These are phyloP conservation scores for Pemphredon lugubris DNA, from an alignment of 2,888 invertebrate species.

Conservation along the genomic window DNA sequence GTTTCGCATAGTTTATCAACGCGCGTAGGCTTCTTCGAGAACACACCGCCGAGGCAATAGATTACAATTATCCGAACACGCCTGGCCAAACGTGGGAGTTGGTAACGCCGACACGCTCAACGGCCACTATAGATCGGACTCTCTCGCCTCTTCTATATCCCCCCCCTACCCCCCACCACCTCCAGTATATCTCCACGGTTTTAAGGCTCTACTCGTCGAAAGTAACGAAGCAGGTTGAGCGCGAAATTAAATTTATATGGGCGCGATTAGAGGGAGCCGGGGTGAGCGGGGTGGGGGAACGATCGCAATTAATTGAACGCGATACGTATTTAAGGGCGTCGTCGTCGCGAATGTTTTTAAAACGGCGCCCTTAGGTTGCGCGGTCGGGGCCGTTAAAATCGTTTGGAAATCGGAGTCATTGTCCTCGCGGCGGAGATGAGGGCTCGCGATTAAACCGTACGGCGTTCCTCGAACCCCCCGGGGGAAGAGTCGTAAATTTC, in stretches of 20 bases:
- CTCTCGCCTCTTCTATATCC: constrained; percentile 45
- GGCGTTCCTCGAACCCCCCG: not conserved
- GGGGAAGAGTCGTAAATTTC: not conserved
- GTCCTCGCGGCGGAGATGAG: not conserved
- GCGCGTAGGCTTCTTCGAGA: constrained; percentile 66
- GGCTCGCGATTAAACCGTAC: not conserved
- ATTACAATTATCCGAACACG: constrained; percentile 79
- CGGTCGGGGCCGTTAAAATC: too few species aligned
- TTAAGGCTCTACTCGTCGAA: not conserved
- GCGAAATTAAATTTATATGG: constrained; percentile 11
- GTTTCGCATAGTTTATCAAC: constrained; percentile 73
- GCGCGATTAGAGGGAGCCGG: not conserved
- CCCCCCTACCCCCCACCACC: constrained; percentile 13
- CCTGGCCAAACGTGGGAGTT: constrained; percentile 75
- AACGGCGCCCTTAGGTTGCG: too few species aligned
- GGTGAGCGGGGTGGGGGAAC: not conserved
- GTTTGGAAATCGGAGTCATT: too few species aligned
- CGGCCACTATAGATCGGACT: constrained; percentile 43
- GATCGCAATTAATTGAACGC: not conserved
- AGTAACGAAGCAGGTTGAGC: constrained; percentile 15
- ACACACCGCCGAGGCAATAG: constrained; percentile 73
- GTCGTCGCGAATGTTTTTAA: too few species aligned
- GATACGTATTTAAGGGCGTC: too few species aligned
- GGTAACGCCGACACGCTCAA: constrained; percentile 48
- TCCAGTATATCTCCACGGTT: not conserved